Percentiles rank a stretch among this genome's conserved stretches.
Conservation (phyloP, 2,797 vertebrate genomes). For the Myiotriccus ornatus region DNA sequence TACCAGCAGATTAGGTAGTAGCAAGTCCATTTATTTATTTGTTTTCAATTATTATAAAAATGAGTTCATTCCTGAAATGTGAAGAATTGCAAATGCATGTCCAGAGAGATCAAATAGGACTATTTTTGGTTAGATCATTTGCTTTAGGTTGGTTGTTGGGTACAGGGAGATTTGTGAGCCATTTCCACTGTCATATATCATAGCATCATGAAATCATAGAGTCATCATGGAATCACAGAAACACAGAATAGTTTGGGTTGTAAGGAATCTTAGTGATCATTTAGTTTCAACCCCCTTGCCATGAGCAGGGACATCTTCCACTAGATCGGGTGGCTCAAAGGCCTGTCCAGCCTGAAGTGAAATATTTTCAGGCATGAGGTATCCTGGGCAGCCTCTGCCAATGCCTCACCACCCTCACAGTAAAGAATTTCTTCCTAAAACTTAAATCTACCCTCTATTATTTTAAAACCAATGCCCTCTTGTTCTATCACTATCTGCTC, state of each 20-base stretch:
- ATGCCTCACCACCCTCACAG: too few relatives aligned
- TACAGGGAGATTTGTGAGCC: not conserved
- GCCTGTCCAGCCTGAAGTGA: not conserved
- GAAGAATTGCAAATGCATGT: not conserved
- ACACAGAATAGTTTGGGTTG: too few relatives aligned
- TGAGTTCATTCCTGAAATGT: not conserved
- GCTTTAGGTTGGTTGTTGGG: not conserved
- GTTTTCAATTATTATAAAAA: not conserved
- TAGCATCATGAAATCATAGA: not conserved
- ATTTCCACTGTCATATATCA: not conserved
- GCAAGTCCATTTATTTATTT: not conserved
- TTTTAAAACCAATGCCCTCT: not conserved
- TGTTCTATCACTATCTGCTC: not conserved
- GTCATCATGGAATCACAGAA: too few relatives aligned
- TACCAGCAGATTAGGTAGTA: not conserved
- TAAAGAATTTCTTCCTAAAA: not conserved
- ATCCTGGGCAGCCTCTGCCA: not conserved
- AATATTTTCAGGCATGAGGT: not conserved
- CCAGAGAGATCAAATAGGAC: not conserved
- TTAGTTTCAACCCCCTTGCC: too few relatives aligned
- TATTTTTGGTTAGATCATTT: not conserved
- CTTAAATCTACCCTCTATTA: not conserved
- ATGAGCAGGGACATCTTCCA: too few relatives aligned
- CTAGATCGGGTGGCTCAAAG: not conserved
- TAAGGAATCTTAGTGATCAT: too few relatives aligned